Evolutionary conservation across 2,113 vertebrate genomes (phyloP), one percentile per base, ranked within the genome.

Genomic region (Falco punctatus): DNA sequence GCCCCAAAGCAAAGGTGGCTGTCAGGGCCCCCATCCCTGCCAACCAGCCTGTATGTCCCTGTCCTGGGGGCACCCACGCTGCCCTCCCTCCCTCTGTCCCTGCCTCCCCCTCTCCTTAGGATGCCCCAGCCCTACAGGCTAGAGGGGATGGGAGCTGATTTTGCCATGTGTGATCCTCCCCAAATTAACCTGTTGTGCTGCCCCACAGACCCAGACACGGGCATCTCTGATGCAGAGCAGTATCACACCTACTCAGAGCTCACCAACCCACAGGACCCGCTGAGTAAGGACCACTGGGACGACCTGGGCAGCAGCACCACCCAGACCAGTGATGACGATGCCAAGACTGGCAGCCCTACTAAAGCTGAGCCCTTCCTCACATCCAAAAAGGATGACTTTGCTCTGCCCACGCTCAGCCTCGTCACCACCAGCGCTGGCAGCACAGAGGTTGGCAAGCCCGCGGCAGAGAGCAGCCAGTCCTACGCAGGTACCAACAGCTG

Each of bases 281-380:
- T 86, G 48, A 86, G 92, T 32, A 98, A 93, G 59, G 95, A 98
- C 16, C 97, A 94, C 20, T 98, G 98, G 98, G 98, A 98, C 0
- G 98, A 98, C 4, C 74, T 97, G 90, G 98, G 97, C 92, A 99
- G 98, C 97, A 99, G 98, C n/a, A 97, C 94, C 44, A 99, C 98
- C 22, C 98, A 98, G 93, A 98, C 97, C 54, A 99, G 98, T 4
- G 98, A 99, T 1, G 98, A 99, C 2, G 98, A 98, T 44, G 75
- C 97, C 93, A 98, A 98, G 87, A 95, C 92, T 1, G 54, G 95
- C 64, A 98, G 96, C 33, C 95, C 96, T 58, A 95, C 59, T 7
- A 98, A 97, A 62, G 96, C 87, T 33, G 98, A 98, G 72, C 64
- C 95, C 44, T 97, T 97, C 75, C 65, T 95, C 18, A n/a, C 80